Conservation (phyloP, 2,113 vertebrate genomes). For the Eidolon helvum region DNA sequence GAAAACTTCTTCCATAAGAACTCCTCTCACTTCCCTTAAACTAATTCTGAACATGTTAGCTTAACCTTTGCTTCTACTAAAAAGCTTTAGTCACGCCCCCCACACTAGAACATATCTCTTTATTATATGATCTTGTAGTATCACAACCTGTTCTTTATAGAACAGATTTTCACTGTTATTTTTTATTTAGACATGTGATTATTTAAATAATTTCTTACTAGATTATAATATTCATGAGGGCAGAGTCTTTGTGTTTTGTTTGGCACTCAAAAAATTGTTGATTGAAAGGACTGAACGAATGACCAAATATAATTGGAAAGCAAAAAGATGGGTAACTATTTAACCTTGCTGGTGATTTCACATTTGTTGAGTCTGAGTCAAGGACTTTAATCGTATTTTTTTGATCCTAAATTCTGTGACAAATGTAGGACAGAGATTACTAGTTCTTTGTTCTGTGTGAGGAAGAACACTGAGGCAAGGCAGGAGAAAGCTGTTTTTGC, state of each 20-base stretch:
- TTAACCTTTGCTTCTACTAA: background rate
- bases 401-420: background rate
- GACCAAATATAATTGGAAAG: background rate
- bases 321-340: background rate
- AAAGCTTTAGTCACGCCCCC: fast-evolving
- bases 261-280: background rate
- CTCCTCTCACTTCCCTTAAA: background rate
- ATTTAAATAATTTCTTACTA: background rate
- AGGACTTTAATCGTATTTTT: background rate
- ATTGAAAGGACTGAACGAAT: background rate
- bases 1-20: background rate
- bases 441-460: background rate
- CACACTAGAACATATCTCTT: background rate
- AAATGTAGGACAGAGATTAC: background rate
- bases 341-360: background rate
- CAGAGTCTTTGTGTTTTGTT: background rate
- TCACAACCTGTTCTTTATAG: background rate
- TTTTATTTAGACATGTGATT: background rate
- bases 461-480: background rate
- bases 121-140: background rate
- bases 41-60: background rate
- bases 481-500: background rate
- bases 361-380: background rate
- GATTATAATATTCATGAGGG: fast-evolving
- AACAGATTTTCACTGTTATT: background rate